Percentiles rank a stretch among this genome's conserved stretches.
phyloP scores from a whole-genome alignment of 1,140 invertebrate species.

The Littorina saxatilis region DNA sequence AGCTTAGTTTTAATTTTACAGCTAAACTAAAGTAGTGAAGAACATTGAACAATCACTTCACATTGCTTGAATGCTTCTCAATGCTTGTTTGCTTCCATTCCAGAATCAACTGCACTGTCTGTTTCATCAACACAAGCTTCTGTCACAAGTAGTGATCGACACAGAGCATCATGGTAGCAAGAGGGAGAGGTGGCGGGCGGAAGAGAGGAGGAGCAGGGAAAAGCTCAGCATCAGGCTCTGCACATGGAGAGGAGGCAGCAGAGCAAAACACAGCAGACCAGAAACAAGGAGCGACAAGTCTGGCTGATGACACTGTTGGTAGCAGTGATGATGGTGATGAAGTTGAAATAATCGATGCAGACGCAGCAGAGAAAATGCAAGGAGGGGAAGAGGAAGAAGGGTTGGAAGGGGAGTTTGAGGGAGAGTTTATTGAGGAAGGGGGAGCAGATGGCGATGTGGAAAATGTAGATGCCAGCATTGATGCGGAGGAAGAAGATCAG shows the following conservation, averaged over 20 bases:
- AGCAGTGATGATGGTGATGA: not conserved
- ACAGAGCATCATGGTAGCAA: conserved; percentile 5
- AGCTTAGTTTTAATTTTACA: too few species aligned
- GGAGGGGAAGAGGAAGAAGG: not conserved
- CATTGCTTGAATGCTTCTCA: too few species aligned
- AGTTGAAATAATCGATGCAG: not conserved
- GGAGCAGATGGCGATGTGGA: not conserved
- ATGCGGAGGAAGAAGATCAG: not conserved
- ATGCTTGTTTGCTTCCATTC: too few species aligned
- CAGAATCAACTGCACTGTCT: too few species aligned
- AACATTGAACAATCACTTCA: too few species aligned
- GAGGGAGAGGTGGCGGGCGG: conserved; percentile 8
- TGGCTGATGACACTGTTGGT: not conserved
- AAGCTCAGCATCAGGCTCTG: not conserved
- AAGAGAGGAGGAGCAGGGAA: not conserved
- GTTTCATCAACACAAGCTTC: too few species aligned
- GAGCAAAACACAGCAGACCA: not conserved
- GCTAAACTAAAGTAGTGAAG: too few species aligned
- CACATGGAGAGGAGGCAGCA: not conserved
- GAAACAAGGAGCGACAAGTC: not conserved
- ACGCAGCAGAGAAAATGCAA: not conserved
- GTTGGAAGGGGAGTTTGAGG: not conserved
- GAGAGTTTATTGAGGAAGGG: not conserved
- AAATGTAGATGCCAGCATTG: not conserved
- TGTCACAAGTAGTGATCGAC: too few species aligned